Evolutionary conservation across 2,797 vertebrate species (phyloP).

Genomic region (Sebastiscus albofasciatus): DNA sequence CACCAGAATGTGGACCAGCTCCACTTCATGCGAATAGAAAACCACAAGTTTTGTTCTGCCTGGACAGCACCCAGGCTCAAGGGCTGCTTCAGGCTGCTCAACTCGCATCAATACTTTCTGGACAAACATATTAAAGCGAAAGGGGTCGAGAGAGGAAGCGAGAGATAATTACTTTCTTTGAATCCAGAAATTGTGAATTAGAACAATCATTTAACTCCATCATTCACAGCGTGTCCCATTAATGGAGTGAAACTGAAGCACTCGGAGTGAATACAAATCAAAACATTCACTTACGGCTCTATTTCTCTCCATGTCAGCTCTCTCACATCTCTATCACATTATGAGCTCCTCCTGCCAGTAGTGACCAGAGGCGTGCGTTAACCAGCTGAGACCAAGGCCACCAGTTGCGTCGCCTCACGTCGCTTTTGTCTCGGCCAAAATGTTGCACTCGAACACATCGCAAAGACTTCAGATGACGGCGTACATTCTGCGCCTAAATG

Average conservation of each 20-base stretch:
- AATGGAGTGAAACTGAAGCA: not conserved
- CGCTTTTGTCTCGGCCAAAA: no score
- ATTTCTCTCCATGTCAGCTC: constrained; percentile 45
- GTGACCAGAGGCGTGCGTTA: constrained; percentile 28
- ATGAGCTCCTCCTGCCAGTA: constrained; percentile 40
- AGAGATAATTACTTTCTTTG: not conserved
- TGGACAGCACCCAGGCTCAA: constrained; percentile 83
- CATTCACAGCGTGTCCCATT: not conserved
- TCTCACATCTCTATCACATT: constrained; percentile 44
- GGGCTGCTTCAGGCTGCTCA: constrained; percentile 59
- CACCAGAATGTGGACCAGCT: constrained; percentile 88
- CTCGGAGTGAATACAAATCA: not conserved
- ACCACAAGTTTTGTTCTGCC: constrained; percentile 88
- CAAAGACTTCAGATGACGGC: no score
- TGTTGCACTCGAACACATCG: no score
- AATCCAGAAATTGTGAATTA: constrained; percentile 4
- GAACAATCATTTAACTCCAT: constrained; percentile 1
- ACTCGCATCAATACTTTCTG: constrained; percentile 25
- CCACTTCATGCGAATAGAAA: constrained; percentile 91
- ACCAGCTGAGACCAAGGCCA: not conserved
- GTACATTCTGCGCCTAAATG: no score
- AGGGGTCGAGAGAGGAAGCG: not conserved
- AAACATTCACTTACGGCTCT: constrained; percentile 23
- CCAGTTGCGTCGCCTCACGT: no score
- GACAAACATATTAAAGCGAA: constrained; percentile 6